Conservation (phyloP, 2,113 vertebrate species). For the Propithecus coquereli region DNA sequence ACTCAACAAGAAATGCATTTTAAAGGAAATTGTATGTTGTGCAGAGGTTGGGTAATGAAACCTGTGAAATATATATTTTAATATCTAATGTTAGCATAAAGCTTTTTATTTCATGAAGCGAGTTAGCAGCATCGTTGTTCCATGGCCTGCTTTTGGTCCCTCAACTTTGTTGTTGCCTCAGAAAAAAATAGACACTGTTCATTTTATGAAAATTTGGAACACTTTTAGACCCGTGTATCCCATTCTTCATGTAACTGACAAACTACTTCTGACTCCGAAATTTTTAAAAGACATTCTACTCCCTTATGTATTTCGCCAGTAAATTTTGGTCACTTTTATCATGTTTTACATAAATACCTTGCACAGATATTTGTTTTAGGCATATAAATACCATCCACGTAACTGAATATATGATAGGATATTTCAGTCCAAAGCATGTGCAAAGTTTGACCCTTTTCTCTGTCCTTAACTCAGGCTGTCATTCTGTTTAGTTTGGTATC, state of each 20-base stretch:
- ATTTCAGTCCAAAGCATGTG: not conserved
- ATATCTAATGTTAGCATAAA: not conserved
- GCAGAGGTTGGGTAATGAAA: not conserved
- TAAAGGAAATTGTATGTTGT: constrained; percentile 36
- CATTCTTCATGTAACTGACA: not conserved
- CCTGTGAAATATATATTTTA: not conserved
- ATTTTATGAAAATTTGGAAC: not conserved
- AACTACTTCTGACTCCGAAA: not conserved
- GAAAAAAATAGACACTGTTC: not conserved
- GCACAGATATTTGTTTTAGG: not conserved
- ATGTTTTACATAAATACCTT: not conserved
- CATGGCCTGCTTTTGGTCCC: not conserved
- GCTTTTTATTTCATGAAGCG: constrained; percentile 36
- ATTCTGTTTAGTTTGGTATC: not conserved
- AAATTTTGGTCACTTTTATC: not conserved
- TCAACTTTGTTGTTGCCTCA: not conserved
- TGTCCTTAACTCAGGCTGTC: not conserved
- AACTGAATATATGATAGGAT: not conserved
- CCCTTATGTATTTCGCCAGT: not conserved
- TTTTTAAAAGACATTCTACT: not conserved
- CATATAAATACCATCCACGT: not conserved
- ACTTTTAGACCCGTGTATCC: not conserved
- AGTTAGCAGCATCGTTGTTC: not conserved
- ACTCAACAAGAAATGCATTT: constrained; percentile 44
- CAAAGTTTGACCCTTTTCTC: not conserved